Evolutionary conservation across 2,888 invertebrate genomes (phyloP).

Genomic region (Hirtodrosophila duncani): DNA sequence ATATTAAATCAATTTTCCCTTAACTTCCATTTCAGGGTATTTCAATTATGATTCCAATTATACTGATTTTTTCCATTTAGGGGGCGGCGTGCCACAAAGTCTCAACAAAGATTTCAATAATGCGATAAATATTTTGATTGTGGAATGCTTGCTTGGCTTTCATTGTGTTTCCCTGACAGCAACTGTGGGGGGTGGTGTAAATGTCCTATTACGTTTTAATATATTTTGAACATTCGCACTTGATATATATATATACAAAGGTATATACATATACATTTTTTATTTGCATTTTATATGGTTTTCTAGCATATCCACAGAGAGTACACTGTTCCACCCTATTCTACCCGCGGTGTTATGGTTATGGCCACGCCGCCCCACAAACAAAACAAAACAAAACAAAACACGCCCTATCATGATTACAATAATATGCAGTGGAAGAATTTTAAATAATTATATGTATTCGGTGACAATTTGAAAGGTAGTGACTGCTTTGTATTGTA

Average conservation of each 20-base stretch:
- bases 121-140: slow-evolving; percentile 51
- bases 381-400: no score
- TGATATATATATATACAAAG: background rate
- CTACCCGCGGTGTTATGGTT: no score
- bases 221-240: slow-evolving; percentile 1
- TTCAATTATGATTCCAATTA: slow-evolving; percentile 5
- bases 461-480: no score
- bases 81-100: slow-evolving; percentile 39
- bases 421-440: no score
- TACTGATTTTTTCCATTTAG: background rate
- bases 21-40: slow-evolving; percentile 1
- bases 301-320: slow-evolving; percentile 26
- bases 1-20: slow-evolving; percentile 15
- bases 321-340: background rate
- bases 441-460: no score
- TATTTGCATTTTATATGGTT: slow-evolving; percentile 63
- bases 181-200: background rate
- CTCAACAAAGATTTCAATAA: slow-evolving; percentile 55
- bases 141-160: slow-evolving; percentile 16
- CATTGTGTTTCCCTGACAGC: slow-evolving; percentile 13
- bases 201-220: no score
- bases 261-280: slow-evolving; percentile 41
- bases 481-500: no score
- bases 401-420: no score
- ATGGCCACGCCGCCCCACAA: no score